phyloP scores from a whole-genome alignment of 1,140 invertebrate species.

The Drosophila micromelanica region DNA sequence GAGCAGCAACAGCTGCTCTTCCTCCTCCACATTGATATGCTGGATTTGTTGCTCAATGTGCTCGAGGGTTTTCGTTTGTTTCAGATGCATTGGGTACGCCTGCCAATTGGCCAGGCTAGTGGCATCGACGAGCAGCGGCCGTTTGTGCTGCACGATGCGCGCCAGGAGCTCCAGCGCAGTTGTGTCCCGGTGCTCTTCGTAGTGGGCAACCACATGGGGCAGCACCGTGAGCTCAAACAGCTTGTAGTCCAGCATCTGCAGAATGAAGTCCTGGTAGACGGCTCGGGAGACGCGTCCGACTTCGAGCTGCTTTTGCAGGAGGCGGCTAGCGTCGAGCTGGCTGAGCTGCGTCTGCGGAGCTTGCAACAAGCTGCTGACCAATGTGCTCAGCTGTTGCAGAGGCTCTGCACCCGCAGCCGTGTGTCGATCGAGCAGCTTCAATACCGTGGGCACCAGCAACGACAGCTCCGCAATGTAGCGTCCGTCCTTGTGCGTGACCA shows the following conservation, averaged over 20 bases:
- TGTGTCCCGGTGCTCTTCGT: slow-evolving; percentile 86
- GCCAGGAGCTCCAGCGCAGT: slow-evolving; percentile 87
- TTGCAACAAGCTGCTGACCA: slow-evolving; percentile 60
- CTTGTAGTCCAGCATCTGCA: slow-evolving; percentile 87
- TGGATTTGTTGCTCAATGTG: slow-evolving; percentile 44
- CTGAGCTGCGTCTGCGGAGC: slow-evolving; percentile 86
- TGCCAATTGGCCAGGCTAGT: slow-evolving; percentile 87
- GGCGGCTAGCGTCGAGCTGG: slow-evolving; percentile 88
- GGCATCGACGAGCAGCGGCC: slow-evolving; percentile 87
- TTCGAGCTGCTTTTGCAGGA: slow-evolving; percentile 87
- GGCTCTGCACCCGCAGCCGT: slow-evolving; percentile 6
- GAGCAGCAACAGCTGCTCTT: slow-evolving; percentile 52
- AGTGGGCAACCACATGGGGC: slow-evolving; percentile 88
- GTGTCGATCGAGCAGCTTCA: slow-evolving; percentile 85
- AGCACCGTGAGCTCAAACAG: slow-evolving; percentile 91
- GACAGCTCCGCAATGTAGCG: slow-evolving; percentile 87
- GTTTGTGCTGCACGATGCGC: slow-evolving; percentile 89
- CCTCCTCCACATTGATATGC: slow-evolving; percentile 25
- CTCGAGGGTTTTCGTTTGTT: slow-evolving; percentile 49
- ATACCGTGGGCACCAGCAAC: slow-evolving; percentile 85
- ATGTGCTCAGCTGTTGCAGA: slow-evolving; percentile 33
- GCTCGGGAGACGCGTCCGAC: slow-evolving; percentile 84
- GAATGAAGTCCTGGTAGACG: slow-evolving; percentile 87
- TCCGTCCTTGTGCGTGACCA: slow-evolving; percentile 88
- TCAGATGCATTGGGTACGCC: slow-evolving; percentile 88